phyloP scores from a whole-genome alignment of 30 jellyfish, hydroid and myxozoan genomes.

The Sanderia malayensis region DNA sequence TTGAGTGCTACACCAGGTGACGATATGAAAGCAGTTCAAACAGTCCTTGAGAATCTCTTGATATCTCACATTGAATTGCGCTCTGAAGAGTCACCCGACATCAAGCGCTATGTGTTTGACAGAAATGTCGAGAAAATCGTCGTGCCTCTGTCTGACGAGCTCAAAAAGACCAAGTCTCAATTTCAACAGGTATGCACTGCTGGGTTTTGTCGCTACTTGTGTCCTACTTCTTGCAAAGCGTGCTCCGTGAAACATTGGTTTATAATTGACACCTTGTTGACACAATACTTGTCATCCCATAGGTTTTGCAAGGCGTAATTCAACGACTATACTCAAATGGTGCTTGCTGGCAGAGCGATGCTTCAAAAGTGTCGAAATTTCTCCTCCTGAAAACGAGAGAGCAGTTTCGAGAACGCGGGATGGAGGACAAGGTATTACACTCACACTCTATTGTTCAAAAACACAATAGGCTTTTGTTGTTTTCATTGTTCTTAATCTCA shows the following conservation, averaged over 20 bases:
- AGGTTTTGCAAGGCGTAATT: slow-evolving; percentile 74
- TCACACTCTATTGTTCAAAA: too few relatives aligned
- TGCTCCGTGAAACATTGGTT: too few relatives aligned
- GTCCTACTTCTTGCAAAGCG: too few relatives aligned
- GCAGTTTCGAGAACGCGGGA: slow-evolving; percentile 80
- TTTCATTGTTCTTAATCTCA: too few relatives aligned
- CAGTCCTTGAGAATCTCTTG: slow-evolving; percentile 73
- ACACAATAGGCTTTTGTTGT: too few relatives aligned
- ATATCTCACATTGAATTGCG: slow-evolving; percentile 90
- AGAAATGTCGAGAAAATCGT: slow-evolving; percentile 82
- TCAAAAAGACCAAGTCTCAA: slow-evolving; percentile 45
- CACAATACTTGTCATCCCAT: not conserved
- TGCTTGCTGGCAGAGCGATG: slow-evolving; percentile 82
- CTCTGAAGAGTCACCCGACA: slow-evolving; percentile 85
- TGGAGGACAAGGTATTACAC: slow-evolving; percentile 63
- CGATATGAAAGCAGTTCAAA: slow-evolving; percentile 81
- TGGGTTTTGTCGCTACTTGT: too few relatives aligned
- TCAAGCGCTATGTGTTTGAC: slow-evolving; percentile 81
- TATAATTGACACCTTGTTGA: too few relatives aligned
- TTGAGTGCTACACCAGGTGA: slow-evolving; percentile 99
- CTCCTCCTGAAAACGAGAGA: slow-evolving; percentile 85
- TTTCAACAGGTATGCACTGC: slow-evolving; percentile 87
- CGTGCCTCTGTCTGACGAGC: slow-evolving; percentile 74
- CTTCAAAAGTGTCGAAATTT: slow-evolving; percentile 77
- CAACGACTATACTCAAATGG: slow-evolving; percentile 63